Evolutionary conservation across 2,888 invertebrate species (phyloP), one percentile per base, ranked within the genome.

Genomic region (Caenorhabditis auriculariae): DNA sequence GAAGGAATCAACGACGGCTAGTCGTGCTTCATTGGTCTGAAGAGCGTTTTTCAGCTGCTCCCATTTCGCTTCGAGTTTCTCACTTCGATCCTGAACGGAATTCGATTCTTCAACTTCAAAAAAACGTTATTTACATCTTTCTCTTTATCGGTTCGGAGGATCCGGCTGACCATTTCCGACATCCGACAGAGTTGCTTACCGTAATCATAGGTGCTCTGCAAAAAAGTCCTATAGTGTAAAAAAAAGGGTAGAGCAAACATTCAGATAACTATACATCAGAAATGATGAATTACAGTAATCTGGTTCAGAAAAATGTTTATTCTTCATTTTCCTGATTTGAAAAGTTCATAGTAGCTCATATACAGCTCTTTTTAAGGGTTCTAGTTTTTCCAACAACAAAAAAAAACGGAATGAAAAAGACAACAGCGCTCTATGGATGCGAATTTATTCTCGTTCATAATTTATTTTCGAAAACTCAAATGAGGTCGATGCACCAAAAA

Each of bases 111-210:
- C 21, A 19, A 1, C 12, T 19, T n/a, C 42, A n/a, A 12, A n/a
- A 41, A 12, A n/a, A 12, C 17, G 1, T 12, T 12, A 12, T n/a
- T 19, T 41, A 17, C 17, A 41, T 51, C 51, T 28, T 46, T 53
- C 50, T 12, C 21, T 12, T 17, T 67, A 49, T 83, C 81, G 41
- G 81, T 83, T 78, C 88, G 87, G 81, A 90, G 88, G 27, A 89
- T 88, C 61, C 88, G 86, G 44, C 90, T 85, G 59, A 91, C 81
- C 15, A 89, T 87, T 49, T 89, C 83, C 1, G 90, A 88, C 3
- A 90, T 90, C 74, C 88, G 88, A 46, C 90, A 83, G 61, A 90
- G 83, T 83, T 90, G 89, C 75, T 88, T 88, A 17, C 90, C 90
- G 77, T 90, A 91, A 70, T 90, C 88, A 82, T 88, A 90, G 19